Evolutionary conservation across 2,113 vertebrate genomes (phyloP).

Genomic region (Thunnus maccoyii): DNA sequence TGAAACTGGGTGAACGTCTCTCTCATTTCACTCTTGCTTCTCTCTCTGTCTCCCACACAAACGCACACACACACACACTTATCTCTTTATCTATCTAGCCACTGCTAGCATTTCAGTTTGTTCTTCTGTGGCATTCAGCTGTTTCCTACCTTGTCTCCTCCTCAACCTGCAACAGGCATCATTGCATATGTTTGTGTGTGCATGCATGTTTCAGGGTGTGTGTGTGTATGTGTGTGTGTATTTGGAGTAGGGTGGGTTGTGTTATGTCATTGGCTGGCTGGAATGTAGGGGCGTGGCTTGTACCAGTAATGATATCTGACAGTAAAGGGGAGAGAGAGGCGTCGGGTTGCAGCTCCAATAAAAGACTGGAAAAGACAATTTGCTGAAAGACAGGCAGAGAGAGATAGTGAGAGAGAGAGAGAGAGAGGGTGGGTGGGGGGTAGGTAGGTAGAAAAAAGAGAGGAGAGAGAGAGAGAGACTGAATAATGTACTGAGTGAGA

Average conservation of each 20-base stretch:
- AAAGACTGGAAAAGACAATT: constrained; percentile 78
- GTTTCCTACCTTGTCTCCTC: constrained; percentile 19
- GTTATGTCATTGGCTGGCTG: constrained; percentile 66
- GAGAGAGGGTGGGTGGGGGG: constrained; percentile 45
- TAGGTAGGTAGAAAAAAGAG: constrained; percentile 34
- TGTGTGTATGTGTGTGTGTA: constrained; percentile 36
- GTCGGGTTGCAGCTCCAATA: constrained; percentile 79
- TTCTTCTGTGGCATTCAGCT: constrained; percentile 12
- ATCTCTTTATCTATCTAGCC: constrained; percentile 12
- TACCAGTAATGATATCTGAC: constrained; percentile 76
- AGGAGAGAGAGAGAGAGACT: constrained; percentile 39
- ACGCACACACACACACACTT: constrained; percentile 9
- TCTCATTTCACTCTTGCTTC: constrained; percentile 26
- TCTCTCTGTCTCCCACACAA: not conserved
- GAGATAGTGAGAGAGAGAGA: constrained; percentile 11
- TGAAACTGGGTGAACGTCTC: constrained; percentile 7
- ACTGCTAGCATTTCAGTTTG: not conserved
- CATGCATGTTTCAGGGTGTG: constrained; percentile 1
- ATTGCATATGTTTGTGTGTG: constrained; percentile 15
- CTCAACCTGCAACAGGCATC: constrained; percentile 53
- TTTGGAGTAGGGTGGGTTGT: not conserved
- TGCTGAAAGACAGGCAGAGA: constrained; percentile 63
- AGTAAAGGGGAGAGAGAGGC: constrained; percentile 59
- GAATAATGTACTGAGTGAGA: constrained; percentile 49
- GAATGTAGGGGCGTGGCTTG: constrained; percentile 64